Percentiles rank a stretch among this genome's conserved stretches.
Evolutionary conservation across 2,888 invertebrate genomes (phyloP).

Genomic region (Lasioglossum oenotherae): DNA sequence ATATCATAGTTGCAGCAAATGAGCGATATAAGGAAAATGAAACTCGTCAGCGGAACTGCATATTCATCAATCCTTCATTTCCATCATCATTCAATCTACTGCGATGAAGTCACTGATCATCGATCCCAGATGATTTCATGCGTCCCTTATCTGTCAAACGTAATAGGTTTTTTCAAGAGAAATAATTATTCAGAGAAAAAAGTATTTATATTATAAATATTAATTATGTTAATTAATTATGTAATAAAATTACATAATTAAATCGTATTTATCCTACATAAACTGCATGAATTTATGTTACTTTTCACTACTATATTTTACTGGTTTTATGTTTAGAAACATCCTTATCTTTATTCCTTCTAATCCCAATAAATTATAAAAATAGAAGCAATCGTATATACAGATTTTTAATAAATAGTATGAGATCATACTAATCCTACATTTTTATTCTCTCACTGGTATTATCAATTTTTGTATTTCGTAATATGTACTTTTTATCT

Average conservation of each 20-base stretch:
- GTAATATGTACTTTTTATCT: background rate
- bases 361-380: background rate
- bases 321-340: background rate
- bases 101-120: background rate
- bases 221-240: too few species aligned
- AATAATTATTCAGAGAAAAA: background rate
- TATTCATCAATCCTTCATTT: background rate
- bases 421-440: background rate
- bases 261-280: too few species aligned
- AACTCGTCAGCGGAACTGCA: background rate
- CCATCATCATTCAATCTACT: background rate
- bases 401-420: background rate
- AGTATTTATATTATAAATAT: too few species aligned
- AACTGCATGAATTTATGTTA: too few species aligned
- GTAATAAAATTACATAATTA: too few species aligned
- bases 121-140: background rate
- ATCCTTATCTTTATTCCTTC: background rate
- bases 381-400: background rate
- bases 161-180: background rate
- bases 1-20: background rate
- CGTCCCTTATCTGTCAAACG: background rate
- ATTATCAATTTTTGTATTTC: background rate
- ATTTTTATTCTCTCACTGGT: background rate
- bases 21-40: background rate
- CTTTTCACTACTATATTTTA: background rate